Evolutionary conservation across 2,888 invertebrate genomes (phyloP).

Genomic region (Ctenicera cuprea): DNA sequence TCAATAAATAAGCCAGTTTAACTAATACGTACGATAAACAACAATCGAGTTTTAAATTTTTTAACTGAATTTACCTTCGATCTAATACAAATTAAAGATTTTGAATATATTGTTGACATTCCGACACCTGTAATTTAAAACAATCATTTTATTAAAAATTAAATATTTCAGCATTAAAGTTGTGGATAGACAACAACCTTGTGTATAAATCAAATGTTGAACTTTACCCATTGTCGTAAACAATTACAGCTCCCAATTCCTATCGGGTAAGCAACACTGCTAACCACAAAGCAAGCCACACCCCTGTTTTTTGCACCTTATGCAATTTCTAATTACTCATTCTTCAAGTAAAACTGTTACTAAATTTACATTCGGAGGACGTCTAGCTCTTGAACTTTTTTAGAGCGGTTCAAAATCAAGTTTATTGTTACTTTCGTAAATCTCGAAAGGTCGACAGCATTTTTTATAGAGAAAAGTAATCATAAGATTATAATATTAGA

Average conservation of each 20-base stretch:
- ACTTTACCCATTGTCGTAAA: neutral
- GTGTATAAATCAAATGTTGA: neutral
- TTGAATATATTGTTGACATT: no score
- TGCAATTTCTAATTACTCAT: slow-evolving; percentile 3
- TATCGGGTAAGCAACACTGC: neutral
- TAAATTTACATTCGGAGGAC: slow-evolving; percentile 13
- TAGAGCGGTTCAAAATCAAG: slow-evolving; percentile 15
- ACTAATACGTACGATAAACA: no score
- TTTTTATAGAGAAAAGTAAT: neutral
- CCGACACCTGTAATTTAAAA: no score
- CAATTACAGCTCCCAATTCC: neutral
- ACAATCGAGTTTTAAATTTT: no score
- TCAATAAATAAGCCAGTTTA: no score
- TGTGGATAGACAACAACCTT: neutral
- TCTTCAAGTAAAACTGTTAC: neutral
- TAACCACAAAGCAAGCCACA: neutral
- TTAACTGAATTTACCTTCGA: no score
- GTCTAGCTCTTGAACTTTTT: slow-evolving; percentile 19
- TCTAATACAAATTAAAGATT: no score
- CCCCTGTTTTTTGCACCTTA: neutral
- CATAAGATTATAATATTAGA: no score
- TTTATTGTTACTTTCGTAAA: slow-evolving; percentile 25
- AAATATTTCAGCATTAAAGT: no score
- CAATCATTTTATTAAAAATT: no score
- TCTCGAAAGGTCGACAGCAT: slow-evolving; percentile 6